These are phyloP conservation scores for Turritopsis rubra DNA, from an alignment of 30 jellyfish, hydroid and myxozoan genomes.

Conservation along the genomic window DNA sequence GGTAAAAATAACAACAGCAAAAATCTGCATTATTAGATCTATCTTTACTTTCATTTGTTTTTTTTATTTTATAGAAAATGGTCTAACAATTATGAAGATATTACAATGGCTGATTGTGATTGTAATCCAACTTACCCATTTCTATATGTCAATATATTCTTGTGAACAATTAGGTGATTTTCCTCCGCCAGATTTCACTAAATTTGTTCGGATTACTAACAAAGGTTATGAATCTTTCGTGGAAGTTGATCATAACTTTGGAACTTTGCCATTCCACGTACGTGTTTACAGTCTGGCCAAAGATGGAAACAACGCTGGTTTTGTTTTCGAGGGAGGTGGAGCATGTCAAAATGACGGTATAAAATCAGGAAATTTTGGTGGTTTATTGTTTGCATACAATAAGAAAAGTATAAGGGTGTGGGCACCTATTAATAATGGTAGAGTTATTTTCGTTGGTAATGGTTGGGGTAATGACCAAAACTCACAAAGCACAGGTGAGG, in stretches of 20 bases:
- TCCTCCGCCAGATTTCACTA: conserved; percentile 71
- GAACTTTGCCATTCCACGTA: conserved; percentile 68
- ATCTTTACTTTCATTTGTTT: neutral
- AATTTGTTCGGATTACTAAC: conserved; percentile 38
- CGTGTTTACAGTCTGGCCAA: conserved; percentile 61
- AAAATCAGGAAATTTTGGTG: conserved; percentile 69
- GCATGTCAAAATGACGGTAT: conserved; percentile 88
- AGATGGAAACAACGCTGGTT: conserved; percentile 86
- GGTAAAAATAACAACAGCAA: no score
- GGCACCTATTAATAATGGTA: conserved; percentile 84
- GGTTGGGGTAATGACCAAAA: conserved; percentile 96
- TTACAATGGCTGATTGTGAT: neutral
- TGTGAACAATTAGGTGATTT: conserved; percentile 82
- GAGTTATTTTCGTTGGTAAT: conserved; percentile 80
- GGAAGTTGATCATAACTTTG: conserved; percentile 43
- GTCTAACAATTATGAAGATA: neutral
- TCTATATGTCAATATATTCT: conserved; percentile 11
- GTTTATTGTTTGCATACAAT: conserved; percentile 76
- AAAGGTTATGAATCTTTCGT: conserved; percentile 45
- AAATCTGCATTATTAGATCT: neutral
- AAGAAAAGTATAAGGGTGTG: conserved; percentile 61
- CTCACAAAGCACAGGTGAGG: conserved; percentile 72
- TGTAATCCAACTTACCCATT: neutral
- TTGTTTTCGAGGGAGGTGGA: conserved; percentile 85
- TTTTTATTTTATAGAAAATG: neutral